Conservation (phyloP, 2,888 invertebrate species). For the Leptopilina myrica region DNA sequence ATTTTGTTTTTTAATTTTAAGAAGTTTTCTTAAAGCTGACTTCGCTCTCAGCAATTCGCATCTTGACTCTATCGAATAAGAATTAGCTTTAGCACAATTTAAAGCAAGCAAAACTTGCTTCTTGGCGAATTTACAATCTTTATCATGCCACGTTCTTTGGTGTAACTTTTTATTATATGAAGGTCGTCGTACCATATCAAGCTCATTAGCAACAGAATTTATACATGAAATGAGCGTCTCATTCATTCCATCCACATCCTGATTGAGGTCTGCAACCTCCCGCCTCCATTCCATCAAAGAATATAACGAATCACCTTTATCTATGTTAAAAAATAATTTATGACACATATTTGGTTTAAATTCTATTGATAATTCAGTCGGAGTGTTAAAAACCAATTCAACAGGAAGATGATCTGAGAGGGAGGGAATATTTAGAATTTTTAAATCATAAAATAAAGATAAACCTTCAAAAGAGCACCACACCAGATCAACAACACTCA, state of each 20-base stretch:
- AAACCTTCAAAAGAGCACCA: not conserved
- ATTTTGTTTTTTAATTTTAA: not conserved
- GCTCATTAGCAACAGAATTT: not conserved
- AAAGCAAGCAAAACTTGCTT: not conserved
- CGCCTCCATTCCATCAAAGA: not conserved
- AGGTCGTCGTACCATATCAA: not conserved
- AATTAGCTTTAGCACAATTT: not conserved
- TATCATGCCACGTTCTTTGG: not conserved
- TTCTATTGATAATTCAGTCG: not conserved
- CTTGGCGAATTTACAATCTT: not conserved
- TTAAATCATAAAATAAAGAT: not conserved
- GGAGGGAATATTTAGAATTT: not conserved
- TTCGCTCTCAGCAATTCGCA: not conserved
- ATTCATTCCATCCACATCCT: not conserved
- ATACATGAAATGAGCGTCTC: not conserved
- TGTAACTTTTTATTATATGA: no score
- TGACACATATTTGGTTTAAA: not conserved
- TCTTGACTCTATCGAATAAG: not conserved
- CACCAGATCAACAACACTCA: not conserved
- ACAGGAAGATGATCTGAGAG: not conserved
- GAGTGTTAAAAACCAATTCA: not conserved
- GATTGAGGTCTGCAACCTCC: not conserved
- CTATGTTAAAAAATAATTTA: not conserved
- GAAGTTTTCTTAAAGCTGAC: not conserved
- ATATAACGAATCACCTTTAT: not conserved